Percentiles rank a stretch among this genome's conserved stretches.
phyloP scores from a whole-genome alignment of 2,888 invertebrate species.

The Empis stercorea region DNA sequence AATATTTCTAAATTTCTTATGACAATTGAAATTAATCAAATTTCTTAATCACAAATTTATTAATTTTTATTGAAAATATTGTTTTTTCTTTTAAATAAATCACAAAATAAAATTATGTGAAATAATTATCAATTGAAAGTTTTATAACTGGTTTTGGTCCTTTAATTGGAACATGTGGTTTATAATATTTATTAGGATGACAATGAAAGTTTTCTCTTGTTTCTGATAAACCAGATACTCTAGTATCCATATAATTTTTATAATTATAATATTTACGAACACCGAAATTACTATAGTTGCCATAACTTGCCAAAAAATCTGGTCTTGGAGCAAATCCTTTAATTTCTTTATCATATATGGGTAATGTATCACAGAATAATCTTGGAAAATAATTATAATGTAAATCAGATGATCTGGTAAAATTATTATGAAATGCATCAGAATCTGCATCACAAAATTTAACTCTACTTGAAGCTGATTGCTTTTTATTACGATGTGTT shows the following conservation, averaged over 20 bases:
- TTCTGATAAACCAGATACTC: not conserved
- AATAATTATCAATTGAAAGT: too few relatives aligned
- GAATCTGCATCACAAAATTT: not conserved
- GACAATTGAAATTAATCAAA: too few relatives aligned
- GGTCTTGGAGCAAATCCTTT: not conserved
- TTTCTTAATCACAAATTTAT: too few relatives aligned
- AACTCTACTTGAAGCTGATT: not conserved
- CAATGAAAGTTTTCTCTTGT: not conserved
- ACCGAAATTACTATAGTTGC: constrained; percentile 6
- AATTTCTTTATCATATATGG: not conserved
- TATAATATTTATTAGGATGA: not conserved
- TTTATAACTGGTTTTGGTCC: too few relatives aligned
- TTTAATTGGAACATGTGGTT: too few relatives aligned
- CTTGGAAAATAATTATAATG: not conserved
- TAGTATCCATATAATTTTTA: not conserved
- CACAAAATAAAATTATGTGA: too few relatives aligned
- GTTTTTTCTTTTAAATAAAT: too few relatives aligned
- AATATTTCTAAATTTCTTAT: too few relatives aligned
- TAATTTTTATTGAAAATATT: too few relatives aligned
- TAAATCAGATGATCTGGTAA: constrained; percentile 6
- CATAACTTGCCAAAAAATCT: constrained; percentile 4
- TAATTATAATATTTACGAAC: not conserved
- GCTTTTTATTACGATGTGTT: not conserved
- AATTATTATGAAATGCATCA: constrained; percentile 4
- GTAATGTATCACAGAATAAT: not conserved